Evolutionary conservation across 30 jellyfish, hydroid and myxozoan species (phyloP).

Genomic region (Aurelia sp.): DNA sequence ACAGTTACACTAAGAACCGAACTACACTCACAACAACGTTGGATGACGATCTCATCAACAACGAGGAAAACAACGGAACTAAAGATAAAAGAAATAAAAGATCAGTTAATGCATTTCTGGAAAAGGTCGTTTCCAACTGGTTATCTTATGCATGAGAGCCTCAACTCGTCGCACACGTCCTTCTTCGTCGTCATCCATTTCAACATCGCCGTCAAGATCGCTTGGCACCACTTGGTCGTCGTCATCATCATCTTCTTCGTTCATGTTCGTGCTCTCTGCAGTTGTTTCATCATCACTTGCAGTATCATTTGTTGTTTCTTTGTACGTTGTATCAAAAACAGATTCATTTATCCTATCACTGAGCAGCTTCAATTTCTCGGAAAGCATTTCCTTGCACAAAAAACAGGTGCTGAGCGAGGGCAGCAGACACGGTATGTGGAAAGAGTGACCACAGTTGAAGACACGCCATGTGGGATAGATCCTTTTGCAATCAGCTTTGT

Average conservation of each 20-base stretch:
- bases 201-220: not conserved
- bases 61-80: too few species aligned
- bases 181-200: not conserved
- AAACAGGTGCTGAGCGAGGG: slow-evolving; percentile 16
- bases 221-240: slow-evolving; percentile 2
- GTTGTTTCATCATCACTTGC: not conserved
- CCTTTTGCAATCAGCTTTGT: not conserved
- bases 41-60: too few species aligned
- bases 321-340: too few species aligned
- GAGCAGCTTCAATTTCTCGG: not conserved
- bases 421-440: not conserved
- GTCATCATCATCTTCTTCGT: not conserved
- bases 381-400: not conserved
- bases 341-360: too few species aligned
- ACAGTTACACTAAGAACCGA: too few species aligned
- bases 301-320: not conserved
- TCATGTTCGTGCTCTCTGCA: not conserved
- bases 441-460: slow-evolving; percentile 11
- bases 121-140: slow-evolving; percentile 10
- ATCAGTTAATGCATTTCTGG: not conserved
- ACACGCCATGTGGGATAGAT: slow-evolving; percentile 11
- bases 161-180: not conserved
- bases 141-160: slow-evolving; percentile 2
- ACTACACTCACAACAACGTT: too few species aligned
- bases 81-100: too few species aligned